phyloP scores from a whole-genome alignment of 2,113 vertebrate genomes.

The Murina feae region DNA sequence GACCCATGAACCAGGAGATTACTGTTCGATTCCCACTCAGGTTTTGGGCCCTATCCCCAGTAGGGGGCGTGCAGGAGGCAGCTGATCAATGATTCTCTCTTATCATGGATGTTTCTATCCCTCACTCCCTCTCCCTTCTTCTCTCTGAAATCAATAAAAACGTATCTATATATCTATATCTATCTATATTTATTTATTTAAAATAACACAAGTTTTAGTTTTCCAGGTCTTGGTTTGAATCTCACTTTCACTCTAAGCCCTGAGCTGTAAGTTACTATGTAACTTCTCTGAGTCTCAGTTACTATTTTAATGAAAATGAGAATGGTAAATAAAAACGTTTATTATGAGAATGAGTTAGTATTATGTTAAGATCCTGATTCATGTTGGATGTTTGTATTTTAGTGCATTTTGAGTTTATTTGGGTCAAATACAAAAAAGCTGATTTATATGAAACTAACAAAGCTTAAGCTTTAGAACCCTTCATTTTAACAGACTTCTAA shows the following conservation, averaged over 20 bases:
- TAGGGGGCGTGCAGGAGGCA: too few relatives aligned
- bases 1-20: too few relatives aligned
- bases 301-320: neutral
- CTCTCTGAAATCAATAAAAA: too few relatives aligned
- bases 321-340: neutral
- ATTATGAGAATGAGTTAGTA: neutral
- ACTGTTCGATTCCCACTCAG: too few relatives aligned
- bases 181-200: too few relatives aligned
- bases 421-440: neutral
- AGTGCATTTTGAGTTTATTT: neutral
- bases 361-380: neutral
- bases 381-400: slow-evolving; percentile 6
- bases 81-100: too few relatives aligned
- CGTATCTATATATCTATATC: too few relatives aligned
- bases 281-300: slow-evolving; percentile 6
- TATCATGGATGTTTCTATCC: too few relatives aligned
- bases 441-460: neutral
- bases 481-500: slow-evolving; percentile 11
- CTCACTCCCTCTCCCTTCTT: too few relatives aligned
- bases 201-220: slow-evolving; percentile 17
- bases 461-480: neutral
- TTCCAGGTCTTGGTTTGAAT: neutral
- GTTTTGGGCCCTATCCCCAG: too few relatives aligned
- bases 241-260: neutral
- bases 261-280: neutral